Percentiles rank a stretch among this genome's conserved stretches.
Evolutionary conservation across 2,113 vertebrate species (phyloP).

Genomic region (Halichoerus grypus): DNA sequence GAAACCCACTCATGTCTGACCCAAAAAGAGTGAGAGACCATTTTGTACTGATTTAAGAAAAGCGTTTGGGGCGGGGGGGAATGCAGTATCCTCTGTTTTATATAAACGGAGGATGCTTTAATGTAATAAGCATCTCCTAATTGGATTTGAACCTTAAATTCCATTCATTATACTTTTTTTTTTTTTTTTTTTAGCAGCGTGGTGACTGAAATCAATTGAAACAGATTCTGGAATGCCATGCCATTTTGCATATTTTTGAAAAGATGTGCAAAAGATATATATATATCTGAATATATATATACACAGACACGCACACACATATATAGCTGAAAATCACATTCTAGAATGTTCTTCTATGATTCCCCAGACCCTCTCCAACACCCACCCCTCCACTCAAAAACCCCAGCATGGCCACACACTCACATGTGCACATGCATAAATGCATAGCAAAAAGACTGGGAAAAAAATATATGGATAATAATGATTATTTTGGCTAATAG

Average conservation of each 20-base stretch:
- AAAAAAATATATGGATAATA: accelerated
- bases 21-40: not conserved
- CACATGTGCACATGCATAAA: accelerated
- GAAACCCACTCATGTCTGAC: accelerated
- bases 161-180: not conserved
- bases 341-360: not conserved
- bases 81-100: not conserved
- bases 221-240: not conserved
- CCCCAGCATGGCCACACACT: accelerated
- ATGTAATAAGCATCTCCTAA: accelerated
- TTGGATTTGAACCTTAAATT: not conserved
- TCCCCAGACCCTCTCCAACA: not conserved
- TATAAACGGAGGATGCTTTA: not conserved
- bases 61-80: not conserved
- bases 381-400: not conserved
- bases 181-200: too few relatives aligned
- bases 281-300: not conserved
- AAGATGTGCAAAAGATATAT: not conserved
- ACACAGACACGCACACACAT: not conserved
- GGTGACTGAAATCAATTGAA: not conserved
- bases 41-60: not conserved
- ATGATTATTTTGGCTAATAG: accelerated
- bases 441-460: accelerated
- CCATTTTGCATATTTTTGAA: not conserved
- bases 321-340: not conserved